Evolutionary conservation across 35 echinoderm and acorn worm species (phyloP).

Genomic region (Ptychodera flava): DNA sequence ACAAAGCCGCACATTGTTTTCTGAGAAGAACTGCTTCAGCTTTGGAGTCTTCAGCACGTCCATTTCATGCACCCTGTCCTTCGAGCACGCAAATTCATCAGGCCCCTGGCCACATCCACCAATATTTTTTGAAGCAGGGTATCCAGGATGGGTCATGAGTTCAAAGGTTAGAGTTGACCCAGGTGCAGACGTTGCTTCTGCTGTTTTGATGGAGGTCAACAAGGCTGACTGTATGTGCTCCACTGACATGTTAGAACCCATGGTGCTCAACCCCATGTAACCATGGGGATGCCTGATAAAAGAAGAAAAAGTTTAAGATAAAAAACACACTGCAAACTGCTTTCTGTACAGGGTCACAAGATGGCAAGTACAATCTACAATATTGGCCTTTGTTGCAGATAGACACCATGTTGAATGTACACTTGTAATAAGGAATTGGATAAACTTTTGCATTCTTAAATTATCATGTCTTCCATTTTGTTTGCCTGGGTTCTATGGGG

Average conservation of each 20-base stretch:
- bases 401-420: too few species aligned
- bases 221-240: constrained; percentile 6
- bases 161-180: constrained; percentile 17
- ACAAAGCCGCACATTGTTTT: constrained; percentile 1
- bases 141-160: constrained; percentile 36
- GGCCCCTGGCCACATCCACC: constrained; percentile 2
- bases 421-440: too few species aligned
- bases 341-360: too few species aligned
- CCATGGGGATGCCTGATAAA: constrained; percentile 31
- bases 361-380: too few species aligned
- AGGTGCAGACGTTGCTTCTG: not conserved
- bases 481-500: too few species aligned
- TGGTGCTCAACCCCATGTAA: constrained; percentile 26
- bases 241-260: constrained; percentile 23
- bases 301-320: too few species aligned
- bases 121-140: not conserved
- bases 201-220: not conserved
- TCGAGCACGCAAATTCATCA: constrained; percentile 23
- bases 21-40: not conserved
- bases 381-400: too few species aligned
- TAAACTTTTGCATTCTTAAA: too few species aligned
- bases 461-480: too few species aligned
- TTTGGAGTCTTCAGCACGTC: not conserved
- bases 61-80: constrained; percentile 23
- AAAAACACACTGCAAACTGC: too few species aligned